Percentiles rank a stretch among this genome's conserved stretches.
Conservation (phyloP, 2,113 vertebrate species). For the Oreochromis spilurus region DNA sequence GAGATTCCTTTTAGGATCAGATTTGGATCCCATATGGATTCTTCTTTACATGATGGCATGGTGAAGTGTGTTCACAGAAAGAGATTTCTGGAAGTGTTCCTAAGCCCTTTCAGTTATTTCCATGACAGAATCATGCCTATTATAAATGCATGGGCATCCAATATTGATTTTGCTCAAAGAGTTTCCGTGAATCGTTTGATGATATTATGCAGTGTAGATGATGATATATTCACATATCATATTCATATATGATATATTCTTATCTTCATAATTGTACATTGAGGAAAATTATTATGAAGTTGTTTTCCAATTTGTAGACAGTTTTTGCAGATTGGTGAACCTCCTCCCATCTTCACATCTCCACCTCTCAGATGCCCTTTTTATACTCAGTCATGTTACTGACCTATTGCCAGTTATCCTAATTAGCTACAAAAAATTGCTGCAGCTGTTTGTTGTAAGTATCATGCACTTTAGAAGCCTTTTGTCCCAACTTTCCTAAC, state of each 20-base stretch:
- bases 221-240: not conserved
- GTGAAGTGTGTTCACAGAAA: not conserved
- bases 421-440: not conserved
- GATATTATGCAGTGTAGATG: not conserved
- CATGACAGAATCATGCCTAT: not conserved
- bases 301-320: not conserved
- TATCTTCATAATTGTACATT: not conserved
- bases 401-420: not conserved
- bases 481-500: not conserved
- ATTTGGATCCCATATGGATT: not conserved
- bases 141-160: not conserved
- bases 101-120: not conserved
- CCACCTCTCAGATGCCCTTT: no score
- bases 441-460: not conserved
- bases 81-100: not conserved
- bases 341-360: not conserved
- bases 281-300: not conserved
- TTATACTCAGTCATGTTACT: not conserved
- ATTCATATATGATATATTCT: no score
- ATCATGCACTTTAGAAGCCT: not conserved
- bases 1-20: not conserved
- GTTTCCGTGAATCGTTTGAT: not conserved
- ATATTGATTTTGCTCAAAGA: not conserved
- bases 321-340: not conserved
- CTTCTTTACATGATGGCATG: not conserved